A percentile compares a stretch with the other conserved stretches of the same genome.
Evolutionary conservation across 35 echinoderm and acorn worm species (phyloP).

Genomic region (Heliocidaris erythrogramma): DNA sequence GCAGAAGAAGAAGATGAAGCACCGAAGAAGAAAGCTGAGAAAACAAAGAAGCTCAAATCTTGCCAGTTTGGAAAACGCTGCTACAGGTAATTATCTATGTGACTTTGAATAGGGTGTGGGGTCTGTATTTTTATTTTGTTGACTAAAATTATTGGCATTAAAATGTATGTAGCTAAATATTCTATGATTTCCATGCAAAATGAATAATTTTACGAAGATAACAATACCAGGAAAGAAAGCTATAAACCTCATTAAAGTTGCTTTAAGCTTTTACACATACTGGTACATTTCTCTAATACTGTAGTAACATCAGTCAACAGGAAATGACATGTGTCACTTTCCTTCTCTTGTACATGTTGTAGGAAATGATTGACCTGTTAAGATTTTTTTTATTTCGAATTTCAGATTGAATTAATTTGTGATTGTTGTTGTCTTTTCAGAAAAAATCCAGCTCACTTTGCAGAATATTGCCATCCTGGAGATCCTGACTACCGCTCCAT

Average conservation of each 20-base stretch:
- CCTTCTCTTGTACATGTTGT: too few species aligned
- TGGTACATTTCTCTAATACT: too few species aligned
- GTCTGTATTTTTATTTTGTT: too few species aligned
- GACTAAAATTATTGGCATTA: background rate
- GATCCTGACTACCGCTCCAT: slow-evolving; percentile 64
- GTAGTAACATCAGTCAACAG: background rate
- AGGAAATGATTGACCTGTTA: background rate
- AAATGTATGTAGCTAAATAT: background rate
- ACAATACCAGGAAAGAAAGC: background rate
- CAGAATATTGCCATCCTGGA: slow-evolving; percentile 75
- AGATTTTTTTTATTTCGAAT: background rate
- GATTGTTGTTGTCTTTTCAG: slow-evolving; percentile 45
- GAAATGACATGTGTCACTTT: background rate
- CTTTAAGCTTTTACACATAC: too few species aligned
- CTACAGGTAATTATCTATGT: slow-evolving; percentile 69
- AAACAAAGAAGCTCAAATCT: slow-evolving; percentile 50
- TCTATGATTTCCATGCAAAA: background rate
- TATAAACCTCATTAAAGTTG: background rate
- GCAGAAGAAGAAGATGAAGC: slow-evolving; percentile 55
- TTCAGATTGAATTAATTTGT: background rate
- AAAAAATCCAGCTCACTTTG: slow-evolving; percentile 77
- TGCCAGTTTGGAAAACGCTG: slow-evolving; percentile 81
- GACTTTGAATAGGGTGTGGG: too few species aligned
- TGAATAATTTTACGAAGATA: background rate
- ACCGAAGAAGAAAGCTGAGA: slow-evolving; percentile 49